phyloP scores from a whole-genome alignment of 2,797 vertebrate species.

The Fratercula arctica region DNA sequence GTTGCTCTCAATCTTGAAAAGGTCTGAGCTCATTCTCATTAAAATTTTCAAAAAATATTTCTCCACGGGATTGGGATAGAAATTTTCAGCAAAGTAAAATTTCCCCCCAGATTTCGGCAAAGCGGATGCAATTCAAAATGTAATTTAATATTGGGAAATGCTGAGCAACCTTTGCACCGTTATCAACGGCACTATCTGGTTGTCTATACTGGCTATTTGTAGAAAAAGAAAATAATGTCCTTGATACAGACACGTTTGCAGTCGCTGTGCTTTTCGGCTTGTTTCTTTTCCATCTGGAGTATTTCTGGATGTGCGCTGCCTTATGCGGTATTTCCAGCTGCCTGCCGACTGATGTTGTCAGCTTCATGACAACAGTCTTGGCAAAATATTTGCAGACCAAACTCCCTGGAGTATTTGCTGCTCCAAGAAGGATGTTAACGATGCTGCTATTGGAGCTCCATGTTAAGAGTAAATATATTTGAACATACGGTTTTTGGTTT shows the following conservation, averaged over 20 bases:
- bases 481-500: background rate
- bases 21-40: background rate
- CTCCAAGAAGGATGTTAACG: constrained; percentile 4
- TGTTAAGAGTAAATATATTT: background rate
- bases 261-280: background rate
- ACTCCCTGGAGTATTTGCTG: background rate
- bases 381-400: constrained; percentile 37
- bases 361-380: constrained; percentile 15
- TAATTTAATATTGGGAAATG: background rate
- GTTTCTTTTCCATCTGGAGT: constrained; percentile 20
- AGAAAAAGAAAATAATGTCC: background rate
- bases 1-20: background rate
- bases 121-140: background rate
- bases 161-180: background rate
- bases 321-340: background rate
- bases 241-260: background rate
- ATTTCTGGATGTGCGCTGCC: background rate
- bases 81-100: background rate
- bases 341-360: constrained; percentile 16
- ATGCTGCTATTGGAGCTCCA: background rate
- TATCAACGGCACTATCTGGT: background rate
- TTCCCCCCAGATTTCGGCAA: background rate
- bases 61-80: background rate
- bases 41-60: background rate
- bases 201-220: background rate